Conservation (phyloP, 2,113 vertebrate genomes). For the Lepus timidus region DNA sequence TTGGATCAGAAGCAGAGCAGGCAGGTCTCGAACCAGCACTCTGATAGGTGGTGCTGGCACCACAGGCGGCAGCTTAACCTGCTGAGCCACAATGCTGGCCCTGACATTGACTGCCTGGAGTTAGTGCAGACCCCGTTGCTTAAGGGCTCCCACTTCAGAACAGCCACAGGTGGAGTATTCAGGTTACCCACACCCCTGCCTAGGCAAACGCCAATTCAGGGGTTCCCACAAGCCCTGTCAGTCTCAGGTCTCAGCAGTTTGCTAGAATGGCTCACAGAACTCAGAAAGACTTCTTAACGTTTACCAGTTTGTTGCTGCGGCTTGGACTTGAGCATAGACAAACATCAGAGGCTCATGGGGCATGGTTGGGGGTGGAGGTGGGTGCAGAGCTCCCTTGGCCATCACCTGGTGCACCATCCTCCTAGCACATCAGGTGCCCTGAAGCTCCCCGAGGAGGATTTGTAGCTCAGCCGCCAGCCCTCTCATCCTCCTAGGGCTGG, state of each 20-base stretch:
- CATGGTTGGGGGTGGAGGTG: accelerated
- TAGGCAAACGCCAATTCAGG: neutral
- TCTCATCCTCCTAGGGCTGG: neutral
- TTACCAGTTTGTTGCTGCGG: neutral
- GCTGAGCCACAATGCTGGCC: no score
- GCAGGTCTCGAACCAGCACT: no score
- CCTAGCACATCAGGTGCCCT: neutral
- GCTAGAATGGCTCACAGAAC: neutral
- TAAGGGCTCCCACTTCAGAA: neutral
- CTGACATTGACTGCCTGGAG: neutral
- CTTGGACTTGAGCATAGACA: no score
- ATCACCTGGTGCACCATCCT: neutral
- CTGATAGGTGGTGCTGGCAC: no score
- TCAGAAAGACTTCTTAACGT: neutral
- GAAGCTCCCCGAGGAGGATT: neutral
- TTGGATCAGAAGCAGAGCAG: no score
- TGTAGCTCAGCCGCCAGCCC: no score
- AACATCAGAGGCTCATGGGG: neutral
- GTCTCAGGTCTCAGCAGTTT: neutral
- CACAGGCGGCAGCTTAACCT: no score
- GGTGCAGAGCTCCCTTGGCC: accelerated
- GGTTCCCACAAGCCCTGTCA: no score
- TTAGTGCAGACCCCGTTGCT: neutral
- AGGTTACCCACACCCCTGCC: neutral
- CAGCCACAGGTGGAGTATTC: no score